Evolutionary conservation across 2,113 vertebrate species (phyloP).

Genomic region (Microcebus ravelobensis): DNA sequence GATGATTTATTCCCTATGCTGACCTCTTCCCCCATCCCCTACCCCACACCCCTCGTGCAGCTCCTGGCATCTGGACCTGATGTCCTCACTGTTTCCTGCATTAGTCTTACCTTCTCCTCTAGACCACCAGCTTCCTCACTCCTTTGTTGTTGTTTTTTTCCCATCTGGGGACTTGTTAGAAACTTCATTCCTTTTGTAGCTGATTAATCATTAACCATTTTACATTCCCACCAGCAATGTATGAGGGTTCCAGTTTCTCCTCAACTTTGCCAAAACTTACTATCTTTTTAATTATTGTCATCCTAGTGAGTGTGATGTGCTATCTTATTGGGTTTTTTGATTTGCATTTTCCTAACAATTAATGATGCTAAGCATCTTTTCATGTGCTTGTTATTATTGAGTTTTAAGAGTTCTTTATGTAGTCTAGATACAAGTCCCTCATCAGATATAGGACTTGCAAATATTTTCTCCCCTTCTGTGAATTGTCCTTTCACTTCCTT

Average conservation of each 20-base stretch:
- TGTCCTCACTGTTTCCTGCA: neutral
- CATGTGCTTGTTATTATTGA: neutral
- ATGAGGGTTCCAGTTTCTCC: neutral
- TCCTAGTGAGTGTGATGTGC: neutral
- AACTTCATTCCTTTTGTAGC: no score
- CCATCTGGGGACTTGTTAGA: no score
- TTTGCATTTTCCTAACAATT: neutral
- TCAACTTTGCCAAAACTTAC: neutral
- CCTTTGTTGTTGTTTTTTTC: neutral
- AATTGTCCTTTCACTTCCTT: slow-evolving; percentile 1
- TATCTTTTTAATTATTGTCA: neutral
- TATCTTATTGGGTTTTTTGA: neutral
- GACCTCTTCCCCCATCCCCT: neutral
- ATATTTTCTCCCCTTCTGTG: slow-evolving; percentile 10
- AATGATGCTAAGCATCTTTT: neutral
- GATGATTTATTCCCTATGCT: neutral
- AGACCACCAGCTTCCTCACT: neutral
- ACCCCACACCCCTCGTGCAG: neutral
- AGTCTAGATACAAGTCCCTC: neutral
- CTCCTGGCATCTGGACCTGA: neutral
- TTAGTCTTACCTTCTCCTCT: neutral
- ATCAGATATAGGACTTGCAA: neutral
- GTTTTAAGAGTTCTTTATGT: slow-evolving; percentile 26
- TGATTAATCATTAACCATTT: neutral
- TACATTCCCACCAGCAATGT: neutral